Percentiles rank a stretch among this genome's conserved stretches.
phyloP scores from a whole-genome alignment of 2,797 vertebrate species.

The Alcedo quadribrachys region DNA sequence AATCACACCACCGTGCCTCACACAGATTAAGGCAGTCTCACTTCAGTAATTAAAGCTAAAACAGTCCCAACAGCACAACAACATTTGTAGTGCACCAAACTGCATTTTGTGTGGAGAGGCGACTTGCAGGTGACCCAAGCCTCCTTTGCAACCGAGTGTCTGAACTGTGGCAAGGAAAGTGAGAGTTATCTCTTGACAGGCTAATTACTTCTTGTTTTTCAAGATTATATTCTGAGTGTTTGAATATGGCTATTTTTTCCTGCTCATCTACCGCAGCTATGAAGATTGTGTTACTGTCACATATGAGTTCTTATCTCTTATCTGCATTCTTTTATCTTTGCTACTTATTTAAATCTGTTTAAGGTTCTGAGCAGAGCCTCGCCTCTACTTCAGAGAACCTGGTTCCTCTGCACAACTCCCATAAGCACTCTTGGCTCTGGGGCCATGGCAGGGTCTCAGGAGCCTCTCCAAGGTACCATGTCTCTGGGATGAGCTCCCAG shows the following conservation, averaged over 20 bases:
- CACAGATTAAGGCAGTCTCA: neutral
- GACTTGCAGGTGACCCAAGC: constrained; percentile 3
- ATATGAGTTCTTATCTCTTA: constrained; percentile 44
- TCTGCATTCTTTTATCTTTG: constrained; percentile 57
- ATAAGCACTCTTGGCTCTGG: neutral
- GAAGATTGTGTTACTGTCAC: constrained; percentile 44
- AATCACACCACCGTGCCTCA: neutral
- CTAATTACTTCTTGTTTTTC: constrained; percentile 55
- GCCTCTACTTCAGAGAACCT: neutral
- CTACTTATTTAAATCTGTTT: constrained; percentile 31
- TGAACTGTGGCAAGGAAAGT: neutral
- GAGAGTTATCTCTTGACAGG: neutral
- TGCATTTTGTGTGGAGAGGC: neutral
- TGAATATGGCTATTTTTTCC: constrained; percentile 43
- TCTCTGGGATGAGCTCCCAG: neutral
- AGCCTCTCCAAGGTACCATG: neutral
- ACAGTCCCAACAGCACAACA: neutral
- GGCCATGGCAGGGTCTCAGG: accelerated
- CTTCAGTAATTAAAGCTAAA: neutral
- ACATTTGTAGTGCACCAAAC: neutral
- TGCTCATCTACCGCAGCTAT: neutral
- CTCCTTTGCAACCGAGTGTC: neutral
- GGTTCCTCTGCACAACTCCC: neutral
- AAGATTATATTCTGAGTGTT: neutral
- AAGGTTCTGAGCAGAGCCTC: neutral